Conservation (phyloP, 2,797 vertebrate genomes). For the Pelochelys cantorii region DNA sequence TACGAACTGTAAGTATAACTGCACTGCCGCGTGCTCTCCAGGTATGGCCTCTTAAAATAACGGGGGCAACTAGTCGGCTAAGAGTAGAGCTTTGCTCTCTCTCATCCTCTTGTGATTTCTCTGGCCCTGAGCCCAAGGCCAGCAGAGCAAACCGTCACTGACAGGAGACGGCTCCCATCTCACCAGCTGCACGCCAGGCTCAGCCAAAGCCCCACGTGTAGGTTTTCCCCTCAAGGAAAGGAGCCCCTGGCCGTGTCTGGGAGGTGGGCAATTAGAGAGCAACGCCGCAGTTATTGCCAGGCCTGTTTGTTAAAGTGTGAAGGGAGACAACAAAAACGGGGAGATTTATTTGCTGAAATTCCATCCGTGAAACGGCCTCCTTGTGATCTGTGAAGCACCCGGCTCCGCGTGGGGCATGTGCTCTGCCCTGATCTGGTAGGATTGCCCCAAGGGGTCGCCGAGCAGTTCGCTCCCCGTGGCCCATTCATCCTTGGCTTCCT, state of each 20-base stretch:
- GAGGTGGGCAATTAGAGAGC: neutral
- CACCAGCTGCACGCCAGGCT: neutral
- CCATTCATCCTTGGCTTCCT: neutral
- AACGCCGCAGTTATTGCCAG: neutral
- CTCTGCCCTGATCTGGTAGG: neutral
- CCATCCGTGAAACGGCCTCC: neutral
- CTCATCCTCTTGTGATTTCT: neutral
- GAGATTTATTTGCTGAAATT: neutral
- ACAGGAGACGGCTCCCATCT: neutral
- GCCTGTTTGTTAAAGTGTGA: neutral
- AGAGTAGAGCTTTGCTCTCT: neutral
- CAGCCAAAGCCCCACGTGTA: neutral
- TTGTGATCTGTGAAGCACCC: neutral
- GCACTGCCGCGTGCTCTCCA: neutral
- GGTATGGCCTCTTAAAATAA: neutral
- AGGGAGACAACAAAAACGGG: neutral
- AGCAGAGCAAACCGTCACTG: neutral
- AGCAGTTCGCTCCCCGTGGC: neutral
- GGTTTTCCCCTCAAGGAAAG: neutral
- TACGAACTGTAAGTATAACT: conserved; percentile 78
- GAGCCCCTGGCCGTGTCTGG: neutral
- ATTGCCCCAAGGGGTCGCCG: neutral
- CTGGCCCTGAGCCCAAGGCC: neutral
- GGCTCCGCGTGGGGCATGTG: neutral
- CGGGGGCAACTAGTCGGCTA: neutral